These are phyloP conservation scores for Callinectes sapidus DNA, from an alignment of 2,888 invertebrate genomes.

Conservation along the genomic window DNA sequence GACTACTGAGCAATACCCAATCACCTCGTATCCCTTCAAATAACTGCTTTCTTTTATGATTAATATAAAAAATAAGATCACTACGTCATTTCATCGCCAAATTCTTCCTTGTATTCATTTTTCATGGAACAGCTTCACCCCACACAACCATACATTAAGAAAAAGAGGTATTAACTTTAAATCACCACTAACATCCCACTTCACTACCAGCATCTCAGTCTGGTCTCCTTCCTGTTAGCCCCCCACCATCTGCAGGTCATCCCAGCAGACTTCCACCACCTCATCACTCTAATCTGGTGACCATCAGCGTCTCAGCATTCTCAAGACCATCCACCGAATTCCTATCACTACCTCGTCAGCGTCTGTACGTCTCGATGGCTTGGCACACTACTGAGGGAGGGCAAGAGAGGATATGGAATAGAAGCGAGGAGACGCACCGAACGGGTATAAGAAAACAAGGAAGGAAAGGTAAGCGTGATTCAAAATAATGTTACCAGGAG, in stretches of 20 bases:
- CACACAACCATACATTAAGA: background rate
- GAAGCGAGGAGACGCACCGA: background rate
- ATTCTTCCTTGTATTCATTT: background rate
- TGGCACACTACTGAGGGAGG: background rate
- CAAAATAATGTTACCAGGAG: background rate
- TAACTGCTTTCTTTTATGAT: background rate
- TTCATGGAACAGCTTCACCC: background rate
- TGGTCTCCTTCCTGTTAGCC: background rate
- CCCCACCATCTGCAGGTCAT: background rate
- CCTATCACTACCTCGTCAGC: slow-evolving; percentile 15
- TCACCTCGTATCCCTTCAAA: background rate
- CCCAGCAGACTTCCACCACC: background rate
- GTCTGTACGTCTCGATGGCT: background rate
- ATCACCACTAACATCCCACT: no score
- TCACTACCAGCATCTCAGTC: background rate
- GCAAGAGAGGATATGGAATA: background rate
- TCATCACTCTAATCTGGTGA: background rate
- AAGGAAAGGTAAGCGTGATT: background rate
- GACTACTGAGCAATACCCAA: background rate
- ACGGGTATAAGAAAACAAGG: background rate
- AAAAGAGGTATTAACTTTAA: background rate
- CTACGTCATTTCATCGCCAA: background rate
- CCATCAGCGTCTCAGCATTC: background rate
- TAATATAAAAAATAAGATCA: background rate
- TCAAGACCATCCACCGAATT: background rate